Conservation (phyloP, 1,140 invertebrate genomes). For the Orchesella cincta region DNA sequence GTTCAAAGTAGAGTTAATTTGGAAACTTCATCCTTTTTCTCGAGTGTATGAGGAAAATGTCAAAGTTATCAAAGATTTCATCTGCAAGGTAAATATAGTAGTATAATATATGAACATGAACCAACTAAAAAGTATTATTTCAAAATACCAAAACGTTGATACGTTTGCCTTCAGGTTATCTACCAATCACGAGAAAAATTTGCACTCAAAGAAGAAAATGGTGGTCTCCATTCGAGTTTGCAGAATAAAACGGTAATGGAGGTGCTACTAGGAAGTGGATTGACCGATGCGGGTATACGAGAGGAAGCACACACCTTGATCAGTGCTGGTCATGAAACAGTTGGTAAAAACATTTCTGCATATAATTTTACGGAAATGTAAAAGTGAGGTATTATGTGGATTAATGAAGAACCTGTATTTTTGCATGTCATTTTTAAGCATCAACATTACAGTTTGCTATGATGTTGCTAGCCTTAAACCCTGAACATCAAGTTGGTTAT, state of each 20-base stretch:
- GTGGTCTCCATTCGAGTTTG: too few relatives aligned
- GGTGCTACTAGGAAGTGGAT: not conserved
- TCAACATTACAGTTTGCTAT: not conserved
- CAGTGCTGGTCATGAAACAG: conserved; percentile 7
- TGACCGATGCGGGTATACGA: not conserved
- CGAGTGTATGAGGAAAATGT: conserved; percentile 11
- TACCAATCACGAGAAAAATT: not conserved
- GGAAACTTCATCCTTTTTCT: not conserved
- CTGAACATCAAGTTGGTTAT: not conserved
- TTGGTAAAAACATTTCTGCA: not conserved
- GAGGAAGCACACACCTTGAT: not conserved
- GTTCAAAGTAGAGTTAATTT: not conserved
- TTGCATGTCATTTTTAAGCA: not conserved
- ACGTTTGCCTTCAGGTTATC: not conserved
- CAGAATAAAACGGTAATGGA: not conserved
- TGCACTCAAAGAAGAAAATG: not conserved
- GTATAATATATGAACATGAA: too few relatives aligned
- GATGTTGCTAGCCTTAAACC: not conserved
- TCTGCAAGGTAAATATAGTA: not conserved
- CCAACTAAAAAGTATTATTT: too few relatives aligned
- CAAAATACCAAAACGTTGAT: too few relatives aligned
- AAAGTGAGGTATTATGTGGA: not conserved
- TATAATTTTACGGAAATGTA: not conserved
- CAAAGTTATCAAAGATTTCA: not conserved
- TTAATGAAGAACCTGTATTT: not conserved